phyloP scores from a whole-genome alignment of 2,888 invertebrate genomes.

The Drosophila aldrichi region DNA sequence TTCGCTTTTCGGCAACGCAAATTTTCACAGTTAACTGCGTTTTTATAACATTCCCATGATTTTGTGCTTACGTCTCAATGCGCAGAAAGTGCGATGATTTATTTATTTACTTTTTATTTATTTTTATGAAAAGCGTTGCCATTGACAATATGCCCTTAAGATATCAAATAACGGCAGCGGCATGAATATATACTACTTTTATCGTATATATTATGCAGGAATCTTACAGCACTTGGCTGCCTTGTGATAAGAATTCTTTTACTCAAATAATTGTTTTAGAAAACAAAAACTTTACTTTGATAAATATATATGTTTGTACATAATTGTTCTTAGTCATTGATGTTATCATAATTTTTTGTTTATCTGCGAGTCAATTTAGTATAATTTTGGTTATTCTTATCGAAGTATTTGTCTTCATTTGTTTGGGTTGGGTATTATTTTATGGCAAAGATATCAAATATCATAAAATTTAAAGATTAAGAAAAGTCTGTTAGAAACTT shows the following conservation, averaged over 20 bases:
- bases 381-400: background rate
- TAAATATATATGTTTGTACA: no score
- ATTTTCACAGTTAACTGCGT: constrained; percentile 57
- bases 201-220: background rate
- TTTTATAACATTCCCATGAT: constrained; percentile 28
- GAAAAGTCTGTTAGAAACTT: no score
- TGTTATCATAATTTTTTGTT: background rate
- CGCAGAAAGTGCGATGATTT: constrained; percentile 21
- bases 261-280: no score
- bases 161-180: constrained; percentile 2
- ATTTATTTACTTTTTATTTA: background rate
- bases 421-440: background rate
- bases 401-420: background rate
- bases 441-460: constrained; percentile 1
- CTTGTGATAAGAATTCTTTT: background rate
- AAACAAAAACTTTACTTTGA: no score
- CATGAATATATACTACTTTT: background rate
- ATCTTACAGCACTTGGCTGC: background rate
- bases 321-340: background rate
- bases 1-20: constrained; percentile 21
- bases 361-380: background rate
- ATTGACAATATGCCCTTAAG: constrained; percentile 2
- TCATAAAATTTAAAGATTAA: background rate
- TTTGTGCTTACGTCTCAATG: constrained; percentile 36
- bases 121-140: constrained; percentile 9